A percentile compares a stretch with the other conserved stretches of the same genome.
phyloP scores from a whole-genome alignment of 1,140 invertebrate genomes.

The Holcopasites calliopsidis region DNA sequence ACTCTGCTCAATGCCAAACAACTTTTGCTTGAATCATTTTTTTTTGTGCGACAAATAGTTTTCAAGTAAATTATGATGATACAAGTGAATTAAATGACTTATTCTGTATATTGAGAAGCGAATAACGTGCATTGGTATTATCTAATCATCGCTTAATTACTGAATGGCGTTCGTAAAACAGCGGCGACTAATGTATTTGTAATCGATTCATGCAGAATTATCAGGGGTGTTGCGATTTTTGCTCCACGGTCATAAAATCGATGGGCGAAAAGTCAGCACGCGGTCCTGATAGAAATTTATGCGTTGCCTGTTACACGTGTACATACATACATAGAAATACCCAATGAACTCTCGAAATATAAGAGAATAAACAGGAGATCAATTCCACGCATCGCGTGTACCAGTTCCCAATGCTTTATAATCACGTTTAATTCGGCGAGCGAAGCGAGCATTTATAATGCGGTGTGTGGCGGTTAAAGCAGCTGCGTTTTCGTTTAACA shows the following conservation, averaged over 20 bases:
- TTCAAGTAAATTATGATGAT: no score
- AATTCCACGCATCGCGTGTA: background rate
- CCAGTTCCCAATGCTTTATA: background rate
- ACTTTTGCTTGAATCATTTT: background rate
- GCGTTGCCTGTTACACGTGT: background rate
- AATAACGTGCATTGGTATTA: background rate
- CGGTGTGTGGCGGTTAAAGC: background rate
- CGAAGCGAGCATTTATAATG: background rate
- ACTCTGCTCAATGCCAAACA: background rate
- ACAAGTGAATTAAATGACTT: background rate
- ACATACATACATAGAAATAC: background rate
- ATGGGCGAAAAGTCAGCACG: background rate
- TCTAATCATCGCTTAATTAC: background rate
- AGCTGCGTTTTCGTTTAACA: background rate
- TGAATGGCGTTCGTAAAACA: background rate
- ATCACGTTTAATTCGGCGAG: conserved; percentile 12
- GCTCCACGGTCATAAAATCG: background rate
- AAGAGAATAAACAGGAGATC: background rate
- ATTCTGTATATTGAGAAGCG: background rate
- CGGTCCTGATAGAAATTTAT: conserved; percentile 13
- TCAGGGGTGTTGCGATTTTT: background rate
- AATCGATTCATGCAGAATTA: background rate
- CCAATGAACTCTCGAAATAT: background rate
- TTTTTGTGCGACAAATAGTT: background rate
- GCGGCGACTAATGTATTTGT: background rate